phyloP scores from a whole-genome alignment of 2,797 vertebrate genomes.

The Poecile montanus region DNA sequence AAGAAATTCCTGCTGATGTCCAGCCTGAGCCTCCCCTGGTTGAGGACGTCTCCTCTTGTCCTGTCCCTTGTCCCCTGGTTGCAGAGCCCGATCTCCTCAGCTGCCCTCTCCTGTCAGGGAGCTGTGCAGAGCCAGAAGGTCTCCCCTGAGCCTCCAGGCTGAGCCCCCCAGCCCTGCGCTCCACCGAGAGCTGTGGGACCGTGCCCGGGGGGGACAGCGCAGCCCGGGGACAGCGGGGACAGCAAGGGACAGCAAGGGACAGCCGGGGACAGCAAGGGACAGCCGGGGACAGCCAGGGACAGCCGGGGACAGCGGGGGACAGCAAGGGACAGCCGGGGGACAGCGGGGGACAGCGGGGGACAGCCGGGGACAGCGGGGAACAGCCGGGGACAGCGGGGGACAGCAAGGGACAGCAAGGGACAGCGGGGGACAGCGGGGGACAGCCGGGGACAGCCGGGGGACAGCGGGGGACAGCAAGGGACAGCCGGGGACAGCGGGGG shows the following conservation, averaged over 20 bases:
- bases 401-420: neutral
- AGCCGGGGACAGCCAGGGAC: no score
- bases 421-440: neutral
- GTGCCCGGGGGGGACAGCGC: no score
- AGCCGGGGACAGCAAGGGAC: no score
- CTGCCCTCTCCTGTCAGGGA: neutral
- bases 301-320: neutral
- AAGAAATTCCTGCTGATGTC: neutral
- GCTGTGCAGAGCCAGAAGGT: fast-evolving
- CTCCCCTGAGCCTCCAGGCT: neutral
- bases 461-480: no score
- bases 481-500: no score
- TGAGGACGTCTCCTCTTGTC: fast-evolving
- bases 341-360: no score
- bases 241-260: neutral
- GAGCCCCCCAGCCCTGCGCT: neutral
- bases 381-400: no score
- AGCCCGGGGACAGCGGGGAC: neutral
- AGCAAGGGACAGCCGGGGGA: no score
- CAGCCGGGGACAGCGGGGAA: no score
- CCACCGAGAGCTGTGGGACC: no score
- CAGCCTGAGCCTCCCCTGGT: neutral
- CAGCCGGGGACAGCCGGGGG: neutral
- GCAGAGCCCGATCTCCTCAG: fast-evolving
- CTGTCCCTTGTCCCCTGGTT: neutral